Base-by-base conservation (phyloP, 2,888 invertebrate species). In the Standfussiana lucernea region DNA sequence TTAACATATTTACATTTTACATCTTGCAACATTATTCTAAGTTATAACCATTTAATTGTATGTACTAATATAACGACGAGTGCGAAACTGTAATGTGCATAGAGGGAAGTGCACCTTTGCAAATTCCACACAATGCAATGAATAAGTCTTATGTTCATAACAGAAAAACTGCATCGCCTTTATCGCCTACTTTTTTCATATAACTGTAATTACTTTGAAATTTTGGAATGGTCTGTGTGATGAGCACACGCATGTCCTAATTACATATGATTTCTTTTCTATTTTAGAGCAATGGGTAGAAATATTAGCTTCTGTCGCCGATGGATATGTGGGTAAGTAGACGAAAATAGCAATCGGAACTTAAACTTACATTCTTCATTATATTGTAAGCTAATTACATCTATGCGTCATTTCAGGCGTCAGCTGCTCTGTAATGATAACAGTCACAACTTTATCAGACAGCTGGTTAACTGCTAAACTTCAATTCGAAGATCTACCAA, bases 201-300 rank as follows among this genome's bases (percentile, higher is more conserved):
- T 21, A n/a, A 74, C 10, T 56, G 8, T 40, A 47, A 47, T 21
- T 73, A 59, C 24, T 61, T 79, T 18, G 0, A 6, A 32, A 53
- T 64, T 10, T 74, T 53, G 6, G 0, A 53, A 32, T 42, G 2
- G 10, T 24, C 6, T 56, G 21, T 32, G 66, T 50, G 21, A 66
- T 18, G 37, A 28, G 18, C 40, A 56, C 24, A 64, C 8, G 21
- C 62, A 75, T 42, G 11, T 62, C 13, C 56, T 75, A 68, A 75
- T 81, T 3, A 42, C 28, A 21, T 50, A 69, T 68, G 32, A 53
- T 42, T 72, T 68, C 1, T 24, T 77, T 32, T 56, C 65, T 69
- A 81, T 95, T 93, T 85, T 94, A 96, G 96, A 95, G 73, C 90
- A 93, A 91, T 96, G 95, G 96, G 95, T 93, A 0, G 95, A 95